These are phyloP conservation scores for Zosterops pallidus DNA, from an alignment of 2,113 vertebrate genomes.

Conservation along the genomic window DNA sequence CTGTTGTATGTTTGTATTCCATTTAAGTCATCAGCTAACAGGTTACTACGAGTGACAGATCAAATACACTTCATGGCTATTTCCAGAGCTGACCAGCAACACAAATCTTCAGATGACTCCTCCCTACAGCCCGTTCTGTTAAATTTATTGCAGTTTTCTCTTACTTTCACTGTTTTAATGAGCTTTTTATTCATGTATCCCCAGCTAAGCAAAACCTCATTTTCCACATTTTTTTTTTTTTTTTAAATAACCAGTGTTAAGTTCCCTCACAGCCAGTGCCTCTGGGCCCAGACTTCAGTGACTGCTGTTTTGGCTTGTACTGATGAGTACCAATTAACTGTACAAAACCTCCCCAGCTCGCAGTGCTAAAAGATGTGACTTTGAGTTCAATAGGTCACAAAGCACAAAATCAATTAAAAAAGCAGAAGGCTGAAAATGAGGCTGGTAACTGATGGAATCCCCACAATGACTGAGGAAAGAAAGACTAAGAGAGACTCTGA, in stretches of 20 bases:
- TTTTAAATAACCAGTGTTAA: neutral
- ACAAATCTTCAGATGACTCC: neutral
- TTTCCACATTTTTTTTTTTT: neutral
- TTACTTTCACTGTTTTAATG: neutral
- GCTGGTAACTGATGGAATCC: neutral
- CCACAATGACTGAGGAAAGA: neutral
- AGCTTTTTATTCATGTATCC: neutral
- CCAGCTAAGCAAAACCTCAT: neutral
- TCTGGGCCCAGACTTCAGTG: neutral
- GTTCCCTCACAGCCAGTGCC: neutral
- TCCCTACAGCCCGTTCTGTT: neutral
- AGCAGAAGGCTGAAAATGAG: neutral
- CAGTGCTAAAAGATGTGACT: neutral
- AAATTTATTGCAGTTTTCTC: neutral
- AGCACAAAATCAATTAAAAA: conserved; percentile 1
- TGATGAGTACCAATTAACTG: neutral
- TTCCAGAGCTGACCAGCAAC: neutral
- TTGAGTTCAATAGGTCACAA: neutral
- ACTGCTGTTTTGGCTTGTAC: neutral
- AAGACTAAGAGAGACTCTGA: neutral
- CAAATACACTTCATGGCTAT: neutral
- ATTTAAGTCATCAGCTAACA: neutral
- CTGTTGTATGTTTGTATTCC: neutral
- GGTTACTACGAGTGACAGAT: neutral
- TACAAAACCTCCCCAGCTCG: neutral